phyloP scores from a whole-genome alignment of 2,113 vertebrate genomes.

The Anhinga anhinga region DNA sequence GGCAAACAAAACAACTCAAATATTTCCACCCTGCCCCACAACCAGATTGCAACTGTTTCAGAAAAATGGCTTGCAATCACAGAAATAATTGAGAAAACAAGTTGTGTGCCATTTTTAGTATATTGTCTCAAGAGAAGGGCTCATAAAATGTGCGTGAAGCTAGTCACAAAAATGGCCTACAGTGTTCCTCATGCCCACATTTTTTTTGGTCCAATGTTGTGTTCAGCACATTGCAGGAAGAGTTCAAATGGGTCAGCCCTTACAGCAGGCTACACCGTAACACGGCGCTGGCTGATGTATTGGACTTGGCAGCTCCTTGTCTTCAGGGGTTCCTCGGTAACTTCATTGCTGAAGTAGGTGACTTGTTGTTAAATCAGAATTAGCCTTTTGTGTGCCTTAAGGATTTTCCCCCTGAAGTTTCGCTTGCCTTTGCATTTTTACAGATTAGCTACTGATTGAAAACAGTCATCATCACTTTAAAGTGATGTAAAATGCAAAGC shows the following conservation, averaged over 20 bases:
- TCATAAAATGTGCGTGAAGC: neutral
- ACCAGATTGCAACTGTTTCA: neutral
- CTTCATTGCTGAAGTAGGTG: neutral
- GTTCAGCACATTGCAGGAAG: neutral
- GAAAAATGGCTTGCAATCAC: no score
- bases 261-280: neutral
- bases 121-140: neutral
- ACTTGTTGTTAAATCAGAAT: neutral
- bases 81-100: neutral
- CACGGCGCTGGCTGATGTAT: neutral
- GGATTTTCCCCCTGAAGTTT: neutral
- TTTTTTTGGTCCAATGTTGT: no score
- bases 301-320: neutral
- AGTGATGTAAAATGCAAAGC: neutral
- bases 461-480: accelerated
- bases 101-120: neutral
- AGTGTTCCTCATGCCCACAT: accelerated
- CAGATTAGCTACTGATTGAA: neutral
- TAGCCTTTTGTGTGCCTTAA: neutral
- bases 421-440: neutral
- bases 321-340: neutral
- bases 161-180: neutral
- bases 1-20: neutral
- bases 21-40: neutral
- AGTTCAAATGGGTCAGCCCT: neutral